Evolutionary conservation across 37 sponge, comb jelly and placozoan genomes (phyloP), one percentile per base, ranked within the genome.

Genomic region (Ianthella basta): DNA sequence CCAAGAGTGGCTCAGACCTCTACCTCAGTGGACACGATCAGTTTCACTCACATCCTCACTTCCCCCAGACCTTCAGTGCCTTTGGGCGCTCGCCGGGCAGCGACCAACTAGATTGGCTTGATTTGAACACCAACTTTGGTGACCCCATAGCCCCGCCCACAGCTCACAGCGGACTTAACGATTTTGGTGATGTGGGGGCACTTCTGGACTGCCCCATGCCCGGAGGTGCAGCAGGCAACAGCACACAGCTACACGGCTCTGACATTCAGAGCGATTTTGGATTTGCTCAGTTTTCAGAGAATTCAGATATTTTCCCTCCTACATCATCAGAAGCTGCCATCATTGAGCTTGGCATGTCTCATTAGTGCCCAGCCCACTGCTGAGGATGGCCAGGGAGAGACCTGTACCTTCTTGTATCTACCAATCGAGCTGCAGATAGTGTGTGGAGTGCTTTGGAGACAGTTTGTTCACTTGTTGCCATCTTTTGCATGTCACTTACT

Each of bases 31-130:
- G 53, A 40, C 78, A 75, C 55, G 78, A 75, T 16, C 37, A 39
- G 38, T 75, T 24, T 36, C 78, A 75, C 53, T n/a, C 24, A 14
- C 78, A 75, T 40, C 78, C 44, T 0, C 37, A 30, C n/a, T 50
- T 53, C 3, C 78, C 44, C 21, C 50, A 44, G 50, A 40, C 21
- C 53, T 24, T 75, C 25, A 50, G 54, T 8, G 50, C 50, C 78
- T 61, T 61, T 10, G 64, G 64, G 4, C 78, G 78, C 54, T 75
- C 78, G 1, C 78, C 78, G 6, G 78, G 78, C 23, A 75, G 78
- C 23, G 78, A 75, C 54, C 44, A 87, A 27, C 41, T 91, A 20
- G 79, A 82, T 27, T 91, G 91, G 91, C 63, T 91, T 29, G 88
- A 91, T 44, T 40, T 87, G 66, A 84, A 87, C 50, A 36, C 78